Evolutionary conservation across 2,113 vertebrate genomes (phyloP).

Genomic region (Otocyon megalotis): DNA sequence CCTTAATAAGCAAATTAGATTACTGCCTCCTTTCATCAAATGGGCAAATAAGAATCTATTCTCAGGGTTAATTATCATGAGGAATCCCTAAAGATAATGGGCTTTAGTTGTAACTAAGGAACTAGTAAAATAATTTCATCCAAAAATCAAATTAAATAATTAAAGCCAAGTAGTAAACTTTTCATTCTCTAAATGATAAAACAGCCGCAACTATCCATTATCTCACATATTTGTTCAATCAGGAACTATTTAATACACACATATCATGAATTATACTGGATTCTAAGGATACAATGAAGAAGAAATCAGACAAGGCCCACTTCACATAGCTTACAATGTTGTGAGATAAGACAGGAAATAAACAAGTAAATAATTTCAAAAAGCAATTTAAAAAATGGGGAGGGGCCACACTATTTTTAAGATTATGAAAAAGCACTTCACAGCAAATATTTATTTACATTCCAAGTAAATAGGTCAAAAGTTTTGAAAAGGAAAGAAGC

Average conservation of each 20-base stretch:
- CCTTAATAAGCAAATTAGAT: slow-evolving; percentile 20
- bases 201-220: background rate
- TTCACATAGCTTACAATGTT: background rate
- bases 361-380: background rate
- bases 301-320: background rate
- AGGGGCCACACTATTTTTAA: background rate
- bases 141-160: slow-evolving; percentile 57
- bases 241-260: background rate
- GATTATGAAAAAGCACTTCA: background rate
- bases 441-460: background rate
- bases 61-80: slow-evolving; percentile 35
- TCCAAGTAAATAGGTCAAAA: background rate
- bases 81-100: slow-evolving; percentile 27
- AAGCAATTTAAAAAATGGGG: background rate
- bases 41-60: slow-evolving; percentile 1
- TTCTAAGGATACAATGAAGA: background rate
- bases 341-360: background rate
- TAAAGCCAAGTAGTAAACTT: slow-evolving; percentile 1
- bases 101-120: slow-evolving; percentile 14
- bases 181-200: slow-evolving; percentile 51
- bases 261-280: background rate
- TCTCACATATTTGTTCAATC: background rate
- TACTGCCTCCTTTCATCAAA: slow-evolving; percentile 19
- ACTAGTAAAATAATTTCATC: slow-evolving; percentile 33
- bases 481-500: background rate